Conservation (phyloP, 2,113 vertebrate genomes). For the Motacilla tschutschensis region DNA sequence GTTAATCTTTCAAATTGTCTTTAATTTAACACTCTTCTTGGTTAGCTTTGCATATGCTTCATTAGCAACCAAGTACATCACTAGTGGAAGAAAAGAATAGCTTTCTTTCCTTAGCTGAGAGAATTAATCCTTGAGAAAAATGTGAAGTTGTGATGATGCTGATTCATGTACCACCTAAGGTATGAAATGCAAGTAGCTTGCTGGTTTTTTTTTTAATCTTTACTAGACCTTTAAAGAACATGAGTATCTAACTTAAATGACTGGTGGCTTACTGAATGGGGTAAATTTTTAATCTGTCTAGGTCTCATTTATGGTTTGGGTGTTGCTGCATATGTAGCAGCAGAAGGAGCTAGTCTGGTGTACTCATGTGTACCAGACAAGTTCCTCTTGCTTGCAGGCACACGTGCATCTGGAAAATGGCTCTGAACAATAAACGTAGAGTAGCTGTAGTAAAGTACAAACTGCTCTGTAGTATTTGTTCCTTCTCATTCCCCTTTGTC, state of each 20-base stretch:
- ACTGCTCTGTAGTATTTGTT: neutral
- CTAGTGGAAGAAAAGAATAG: neutral
- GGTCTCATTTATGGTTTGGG: neutral
- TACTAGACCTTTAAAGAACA: neutral
- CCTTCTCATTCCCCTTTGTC: neutral
- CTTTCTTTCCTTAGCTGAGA: constrained; percentile 14
- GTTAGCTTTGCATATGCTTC: constrained; percentile 10
- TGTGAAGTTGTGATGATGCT: neutral
- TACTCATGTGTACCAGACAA: neutral
- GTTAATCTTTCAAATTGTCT: constrained; percentile 51
- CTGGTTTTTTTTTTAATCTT: neutral
- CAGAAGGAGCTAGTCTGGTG: neutral
- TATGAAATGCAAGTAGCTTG: constrained; percentile 6
- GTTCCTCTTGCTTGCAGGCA: neutral
- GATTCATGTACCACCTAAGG: neutral
- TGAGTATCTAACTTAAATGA: neutral
- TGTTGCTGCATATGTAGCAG: neutral
- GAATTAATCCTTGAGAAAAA: neutral
- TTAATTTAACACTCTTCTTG: constrained; percentile 15
- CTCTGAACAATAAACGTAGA: rapidly evolving
- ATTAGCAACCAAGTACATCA: constrained; percentile 16
- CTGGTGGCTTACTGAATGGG: neutral
- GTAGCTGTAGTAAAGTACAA: neutral
- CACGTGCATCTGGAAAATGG: neutral
- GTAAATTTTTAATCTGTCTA: neutral